A percentile compares a stretch with the other conserved stretches of the same genome.
Evolutionary conservation across 2,113 vertebrate species (phyloP).

Genomic region (Cynocephalus volans): DNA sequence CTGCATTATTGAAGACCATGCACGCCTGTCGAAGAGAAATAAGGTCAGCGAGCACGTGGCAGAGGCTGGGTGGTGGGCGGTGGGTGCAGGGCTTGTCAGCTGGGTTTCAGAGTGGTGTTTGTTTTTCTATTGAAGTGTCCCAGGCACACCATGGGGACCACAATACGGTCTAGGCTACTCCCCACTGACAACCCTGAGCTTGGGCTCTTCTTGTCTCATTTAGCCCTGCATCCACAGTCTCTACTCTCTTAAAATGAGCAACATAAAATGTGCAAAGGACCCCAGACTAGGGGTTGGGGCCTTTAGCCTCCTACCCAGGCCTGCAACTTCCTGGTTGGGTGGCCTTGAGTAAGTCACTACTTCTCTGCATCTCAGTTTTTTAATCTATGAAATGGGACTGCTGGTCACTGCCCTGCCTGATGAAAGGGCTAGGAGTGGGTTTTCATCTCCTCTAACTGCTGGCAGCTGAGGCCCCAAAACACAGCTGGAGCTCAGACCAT

Average conservation of each 20-base stretch:
- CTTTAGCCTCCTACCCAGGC: neutral
- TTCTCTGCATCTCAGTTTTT: neutral
- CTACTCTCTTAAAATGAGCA: neutral
- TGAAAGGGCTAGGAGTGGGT: neutral
- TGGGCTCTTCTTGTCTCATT: neutral
- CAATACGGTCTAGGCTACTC: neutral
- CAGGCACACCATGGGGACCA: neutral
- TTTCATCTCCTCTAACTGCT: neutral
- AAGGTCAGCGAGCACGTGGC: conserved; percentile 55
- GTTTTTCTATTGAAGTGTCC: neutral
- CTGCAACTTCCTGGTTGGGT: neutral
- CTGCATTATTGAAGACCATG: conserved; percentile 83
- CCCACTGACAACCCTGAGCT: neutral
- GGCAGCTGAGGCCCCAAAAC: neutral
- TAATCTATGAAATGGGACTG: neutral
- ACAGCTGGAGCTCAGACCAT: neutral
- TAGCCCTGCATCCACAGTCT: neutral
- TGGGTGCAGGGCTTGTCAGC: neutral
- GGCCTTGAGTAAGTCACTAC: neutral
- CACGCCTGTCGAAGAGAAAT: conserved; percentile 68
- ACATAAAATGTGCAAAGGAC: neutral
- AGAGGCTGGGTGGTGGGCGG: neutral
- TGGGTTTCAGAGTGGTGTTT: neutral
- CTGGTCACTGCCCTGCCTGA: neutral
- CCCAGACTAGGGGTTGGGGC: neutral